These are phyloP conservation scores for Sebastes fasciatus DNA, from an alignment of 2,113 vertebrate species.

Conservation along the genomic window DNA sequence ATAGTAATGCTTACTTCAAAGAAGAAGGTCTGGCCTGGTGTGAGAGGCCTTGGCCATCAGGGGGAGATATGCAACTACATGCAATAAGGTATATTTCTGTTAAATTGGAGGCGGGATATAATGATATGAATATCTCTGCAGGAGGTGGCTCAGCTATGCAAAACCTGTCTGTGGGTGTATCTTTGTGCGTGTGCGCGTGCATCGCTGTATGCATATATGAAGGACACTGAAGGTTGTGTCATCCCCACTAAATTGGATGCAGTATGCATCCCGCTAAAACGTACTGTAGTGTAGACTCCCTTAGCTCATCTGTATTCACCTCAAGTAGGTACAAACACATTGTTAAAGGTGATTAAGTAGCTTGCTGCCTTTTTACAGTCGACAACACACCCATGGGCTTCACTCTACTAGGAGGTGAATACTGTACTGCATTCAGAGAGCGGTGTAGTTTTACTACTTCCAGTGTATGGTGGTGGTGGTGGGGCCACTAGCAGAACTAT, in stretches of 20 bases:
- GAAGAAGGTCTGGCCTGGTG: background rate
- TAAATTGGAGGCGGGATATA: conserved; percentile 61
- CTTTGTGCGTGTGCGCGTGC: no score
- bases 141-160: conserved; percentile 46
- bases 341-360: conserved; percentile 74
- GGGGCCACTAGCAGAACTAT: conserved; percentile 28
- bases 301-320: conserved; percentile 69
- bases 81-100: conserved; percentile 21
- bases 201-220: conserved; percentile 47
- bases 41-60: background rate
- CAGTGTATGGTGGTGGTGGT: background rate
- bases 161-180: conserved; percentile 33
- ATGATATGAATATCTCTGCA: conserved; percentile 60
- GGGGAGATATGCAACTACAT: background rate
- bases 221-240: conserved; percentile 72
- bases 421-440: conserved; percentile 24
- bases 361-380: conserved; percentile 57
- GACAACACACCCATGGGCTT: conserved; percentile 60
- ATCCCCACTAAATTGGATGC: conserved; percentile 44
- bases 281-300: conserved; percentile 8
- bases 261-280: conserved; percentile 36
- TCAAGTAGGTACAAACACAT: conserved; percentile 51
- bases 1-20: conserved; percentile 3
- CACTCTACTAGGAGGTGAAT: conserved; percentile 31
- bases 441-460: conserved; percentile 6